phyloP scores from a whole-genome alignment of 2,113 vertebrate genomes.

The Pseudopodoces humilis region DNA sequence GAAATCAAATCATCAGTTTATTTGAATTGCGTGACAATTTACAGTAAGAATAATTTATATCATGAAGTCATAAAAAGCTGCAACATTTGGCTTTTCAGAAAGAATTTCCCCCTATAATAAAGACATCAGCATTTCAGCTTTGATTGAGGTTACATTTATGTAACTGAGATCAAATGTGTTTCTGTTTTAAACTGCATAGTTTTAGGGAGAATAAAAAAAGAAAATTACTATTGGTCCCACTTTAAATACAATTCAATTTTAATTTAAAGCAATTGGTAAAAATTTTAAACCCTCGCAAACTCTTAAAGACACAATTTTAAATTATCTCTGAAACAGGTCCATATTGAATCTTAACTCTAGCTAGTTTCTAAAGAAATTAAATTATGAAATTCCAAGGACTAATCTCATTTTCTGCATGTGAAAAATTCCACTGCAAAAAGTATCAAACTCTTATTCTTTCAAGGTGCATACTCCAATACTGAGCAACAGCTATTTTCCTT shows the following conservation, averaged over 20 bases:
- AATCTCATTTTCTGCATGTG: neutral
- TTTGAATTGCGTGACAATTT: neutral
- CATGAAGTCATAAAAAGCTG: neutral
- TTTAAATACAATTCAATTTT: neutral
- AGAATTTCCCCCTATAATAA: neutral
- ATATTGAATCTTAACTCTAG: neutral
- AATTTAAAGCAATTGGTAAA: neutral
- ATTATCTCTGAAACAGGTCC: neutral
- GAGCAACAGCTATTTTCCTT: neutral
- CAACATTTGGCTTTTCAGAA: neutral
- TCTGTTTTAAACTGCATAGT: neutral
- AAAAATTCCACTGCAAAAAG: neutral
- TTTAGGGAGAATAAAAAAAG: neutral
- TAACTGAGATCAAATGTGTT: neutral
- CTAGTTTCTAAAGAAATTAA: neutral
- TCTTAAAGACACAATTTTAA: neutral
- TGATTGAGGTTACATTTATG: neutral
- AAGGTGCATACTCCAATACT: neutral
- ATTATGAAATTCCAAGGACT: neutral
- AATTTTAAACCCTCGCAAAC: rapidly evolving
- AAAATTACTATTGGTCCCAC: neutral
- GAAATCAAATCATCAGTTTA: neutral
- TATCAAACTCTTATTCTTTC: neutral
- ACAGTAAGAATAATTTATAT: neutral
- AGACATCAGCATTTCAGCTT: neutral